Evolutionary conservation across 2,888 invertebrate species (phyloP), one percentile per base, ranked within the genome.

Genomic region (Zeuzera pyrina): DNA sequence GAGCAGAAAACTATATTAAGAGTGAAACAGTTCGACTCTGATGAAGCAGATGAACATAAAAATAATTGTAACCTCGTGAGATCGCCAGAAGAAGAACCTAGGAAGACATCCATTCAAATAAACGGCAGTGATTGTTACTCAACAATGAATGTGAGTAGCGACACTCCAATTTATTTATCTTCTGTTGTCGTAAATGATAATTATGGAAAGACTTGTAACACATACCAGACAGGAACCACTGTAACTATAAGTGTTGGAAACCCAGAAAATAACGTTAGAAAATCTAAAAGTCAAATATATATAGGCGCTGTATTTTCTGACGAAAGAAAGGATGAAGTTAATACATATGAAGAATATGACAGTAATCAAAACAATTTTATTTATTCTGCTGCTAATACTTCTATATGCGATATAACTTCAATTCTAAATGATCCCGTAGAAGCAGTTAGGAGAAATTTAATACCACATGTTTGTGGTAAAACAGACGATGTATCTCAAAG

Each of bases 401-500:
- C 38, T 12, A 42, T 48, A 2, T 36, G 35, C 14, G 86, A 88
- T 45, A 66, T 89, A 26, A 70, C 84, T 30, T 84, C 86, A 41
- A 84, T 90, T 40, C 57, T 91, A 23, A 83, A 84, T 43, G 89
- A 92, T 69, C 92, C 92, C 1, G 91, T 92, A 5, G 91, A 91
- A 84, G 92, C 92, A 10, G 89, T 91, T 2, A 86, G 86, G 52
- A 83, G 89, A 46, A 91, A 92, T 66, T 76, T 91, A 41, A 88
- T 92, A 52, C 91, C 92, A 26, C 91, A 91, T 59, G 89, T 92
- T 31, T 92, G 92, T 67, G 91, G 91, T 15, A 88, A 88, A 64
- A 73, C 57, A 52, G 69, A 78, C 67, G 42, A 15, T 4, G 12
- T 28, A 4, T 4, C 6, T 15, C 14, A n/a, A n/a, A 2, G 10